Conservation (phyloP, 2,888 invertebrate species). For the Heliconius charithonia region DNA sequence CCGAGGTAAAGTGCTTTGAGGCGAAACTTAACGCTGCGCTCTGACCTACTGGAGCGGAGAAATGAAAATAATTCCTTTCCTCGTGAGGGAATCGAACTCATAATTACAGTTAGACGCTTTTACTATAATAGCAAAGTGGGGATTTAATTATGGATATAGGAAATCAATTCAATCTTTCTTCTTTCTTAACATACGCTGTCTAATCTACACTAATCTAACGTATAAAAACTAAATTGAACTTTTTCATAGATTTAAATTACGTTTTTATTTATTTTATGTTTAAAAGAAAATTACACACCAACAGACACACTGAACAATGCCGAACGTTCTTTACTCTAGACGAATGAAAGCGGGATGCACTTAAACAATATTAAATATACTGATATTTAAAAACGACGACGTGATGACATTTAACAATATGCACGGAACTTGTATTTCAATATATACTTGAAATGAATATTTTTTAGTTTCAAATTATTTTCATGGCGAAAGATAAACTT, state of each 20-base stretch:
- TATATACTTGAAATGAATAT: not conserved
- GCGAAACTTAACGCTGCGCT: too few relatives aligned
- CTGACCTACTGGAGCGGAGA: too few relatives aligned
- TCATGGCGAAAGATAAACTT: too few relatives aligned
- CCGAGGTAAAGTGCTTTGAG: too few relatives aligned
- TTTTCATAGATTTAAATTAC: not conserved
- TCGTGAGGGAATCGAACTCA: too few relatives aligned
- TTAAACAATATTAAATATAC: not conserved
- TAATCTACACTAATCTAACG: not conserved
- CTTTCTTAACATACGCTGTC: too few relatives aligned
- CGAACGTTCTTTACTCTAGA: not conserved
- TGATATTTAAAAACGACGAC: not conserved
- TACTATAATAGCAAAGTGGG: too few relatives aligned
- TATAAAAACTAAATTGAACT: not conserved
- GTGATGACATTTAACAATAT: slow-evolving; percentile 1
- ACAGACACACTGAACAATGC: slow-evolving; percentile 5
- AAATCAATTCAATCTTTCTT: too few relatives aligned
- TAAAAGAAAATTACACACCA: slow-evolving; percentile 12
- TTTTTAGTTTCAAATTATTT: too few relatives aligned
- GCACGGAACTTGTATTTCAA: not conserved
- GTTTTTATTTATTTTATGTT: not conserved
- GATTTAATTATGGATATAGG: too few relatives aligned
- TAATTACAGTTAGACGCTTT: too few relatives aligned
- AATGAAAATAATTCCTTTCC: too few relatives aligned
- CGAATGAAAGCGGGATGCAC: slow-evolving; percentile 10